Percentiles rank a stretch among this genome's conserved stretches.
Conservation (phyloP, 2,113 vertebrate genomes). For the Hippoglossus stenolepis region DNA sequence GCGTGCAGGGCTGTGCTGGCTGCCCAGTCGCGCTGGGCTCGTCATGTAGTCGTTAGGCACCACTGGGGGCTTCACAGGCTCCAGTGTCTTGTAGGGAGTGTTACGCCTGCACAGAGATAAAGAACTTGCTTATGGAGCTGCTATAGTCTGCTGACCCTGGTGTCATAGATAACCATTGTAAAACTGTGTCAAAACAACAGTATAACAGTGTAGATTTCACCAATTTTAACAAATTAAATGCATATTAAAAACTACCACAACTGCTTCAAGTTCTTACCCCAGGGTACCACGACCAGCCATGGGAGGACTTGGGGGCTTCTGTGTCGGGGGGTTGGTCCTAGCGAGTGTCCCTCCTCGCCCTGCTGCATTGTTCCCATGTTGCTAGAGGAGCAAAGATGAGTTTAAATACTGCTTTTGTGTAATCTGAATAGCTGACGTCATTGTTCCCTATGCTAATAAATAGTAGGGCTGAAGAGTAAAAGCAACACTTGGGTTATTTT, state of each 20-base stretch:
- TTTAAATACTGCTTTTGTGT: slow-evolving; percentile 4
- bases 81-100: slow-evolving; percentile 97
- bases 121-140: slow-evolving; percentile 1
- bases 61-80: slow-evolving; percentile 95
- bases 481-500: slow-evolving; percentile 1
- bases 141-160: not conserved
- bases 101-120: slow-evolving; percentile 84
- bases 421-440: not conserved
- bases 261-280: slow-evolving; percentile 82
- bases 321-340: slow-evolving; percentile 96
- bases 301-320: slow-evolving; percentile 97
- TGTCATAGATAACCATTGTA: not conserved
- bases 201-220: no score
- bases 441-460: not conserved
- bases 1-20: slow-evolving; percentile 95
- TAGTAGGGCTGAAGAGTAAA: not conserved
- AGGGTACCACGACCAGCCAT: slow-evolving; percentile 96
- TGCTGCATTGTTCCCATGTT: slow-evolving; percentile 97
- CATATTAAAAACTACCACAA: not conserved
- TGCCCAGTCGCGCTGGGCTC: slow-evolving; percentile 94
- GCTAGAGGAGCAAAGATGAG: slow-evolving; percentile 60
- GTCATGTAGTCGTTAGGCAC: slow-evolving; percentile 99
- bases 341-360: slow-evolving; percentile 91
- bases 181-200: no score
- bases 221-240: not conserved